phyloP scores from a whole-genome alignment of 2,888 invertebrate genomes.

The Chaitophorus viminalis region DNA sequence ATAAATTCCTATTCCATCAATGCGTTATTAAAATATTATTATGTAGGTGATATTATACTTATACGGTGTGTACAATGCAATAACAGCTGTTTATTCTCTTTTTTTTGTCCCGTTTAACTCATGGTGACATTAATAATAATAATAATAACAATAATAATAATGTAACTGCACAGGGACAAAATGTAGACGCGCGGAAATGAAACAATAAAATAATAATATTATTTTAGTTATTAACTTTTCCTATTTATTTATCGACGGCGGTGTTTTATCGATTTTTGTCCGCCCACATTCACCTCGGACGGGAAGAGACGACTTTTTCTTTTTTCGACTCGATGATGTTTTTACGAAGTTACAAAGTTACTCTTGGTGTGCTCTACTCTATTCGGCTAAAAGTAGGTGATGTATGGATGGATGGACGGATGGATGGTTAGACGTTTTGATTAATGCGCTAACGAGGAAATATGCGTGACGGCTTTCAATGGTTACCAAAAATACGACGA shows the following conservation, averaged over 20 bases:
- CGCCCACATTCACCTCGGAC: background rate
- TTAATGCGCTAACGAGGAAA: conserved; percentile 35
- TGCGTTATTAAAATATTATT: background rate
- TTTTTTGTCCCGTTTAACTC: too few relatives aligned
- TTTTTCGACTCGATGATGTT: conserved; percentile 26
- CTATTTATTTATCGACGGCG: conserved; percentile 23
- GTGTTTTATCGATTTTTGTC: conserved; percentile 32
- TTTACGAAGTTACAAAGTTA: conserved; percentile 42
- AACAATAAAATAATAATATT: background rate
- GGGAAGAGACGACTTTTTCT: background rate
- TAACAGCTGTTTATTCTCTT: background rate
- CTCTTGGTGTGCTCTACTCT: conserved; percentile 19
- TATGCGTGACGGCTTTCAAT: conserved; percentile 12
- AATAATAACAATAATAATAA: background rate
- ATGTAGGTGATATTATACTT: background rate
- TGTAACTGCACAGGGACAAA: background rate
- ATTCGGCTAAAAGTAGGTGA: conserved; percentile 26
- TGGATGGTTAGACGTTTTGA: conserved; percentile 27
- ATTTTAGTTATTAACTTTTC: conserved; percentile 21
- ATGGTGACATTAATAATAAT: too few relatives aligned
- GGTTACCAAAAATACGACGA: conserved; percentile 15
- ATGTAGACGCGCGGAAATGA: background rate
- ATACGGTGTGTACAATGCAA: background rate
- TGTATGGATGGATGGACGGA: background rate
- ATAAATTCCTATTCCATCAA: background rate